Base-by-base conservation (phyloP, 2,113 vertebrate species). In the Petroica traversi region DNA sequence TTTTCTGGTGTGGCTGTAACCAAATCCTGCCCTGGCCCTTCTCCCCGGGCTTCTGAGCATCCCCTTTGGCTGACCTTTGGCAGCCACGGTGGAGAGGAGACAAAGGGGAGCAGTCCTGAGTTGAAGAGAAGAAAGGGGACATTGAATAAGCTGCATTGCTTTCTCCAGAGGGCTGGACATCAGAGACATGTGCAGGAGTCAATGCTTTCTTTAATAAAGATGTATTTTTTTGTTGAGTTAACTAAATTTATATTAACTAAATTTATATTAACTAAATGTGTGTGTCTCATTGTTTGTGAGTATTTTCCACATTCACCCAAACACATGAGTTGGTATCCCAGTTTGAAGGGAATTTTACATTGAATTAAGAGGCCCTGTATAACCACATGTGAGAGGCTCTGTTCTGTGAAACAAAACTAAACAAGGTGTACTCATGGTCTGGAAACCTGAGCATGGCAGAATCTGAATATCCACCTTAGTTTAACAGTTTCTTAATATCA, bases 61-160 rank as follows among this genome's bases (percentile, higher is more conserved):
- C 88, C 73, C 79, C 90, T 74, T 64, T 79, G 92, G 88, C 84
- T 98, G 96, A 93, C 95, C 95, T 96, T 94, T 83, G 83, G 92
- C 90, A 94, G 84, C 91, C 89, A 49, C 2, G 3, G 66, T 77
- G 71, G 45, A 34, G 81, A 69, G 40, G 91, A 86, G 51, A 96
- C 90, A 95, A 89, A 94, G 74, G 64, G 73, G 89, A 62, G 48
- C 71, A 64, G 28, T 28, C 34, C 61, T 5, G 69, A 52, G 45
- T 2, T 33, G 38, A 16, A 59, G 88, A 82, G 78, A 75, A 72
- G 76, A 61, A 88, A 83, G 67, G 22, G 55, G 92, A 91, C 67
- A 80, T 52, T 67, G 84, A 80, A 92, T 28, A 36, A 48, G 59
- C 59, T 68, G 74, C 55, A 16, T 4, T 59, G 63, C 63, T 85